Percentiles rank a stretch among this genome's conserved stretches.
phyloP scores from a whole-genome alignment of 1,140 invertebrate species.

The Drosophila nikananu region DNA sequence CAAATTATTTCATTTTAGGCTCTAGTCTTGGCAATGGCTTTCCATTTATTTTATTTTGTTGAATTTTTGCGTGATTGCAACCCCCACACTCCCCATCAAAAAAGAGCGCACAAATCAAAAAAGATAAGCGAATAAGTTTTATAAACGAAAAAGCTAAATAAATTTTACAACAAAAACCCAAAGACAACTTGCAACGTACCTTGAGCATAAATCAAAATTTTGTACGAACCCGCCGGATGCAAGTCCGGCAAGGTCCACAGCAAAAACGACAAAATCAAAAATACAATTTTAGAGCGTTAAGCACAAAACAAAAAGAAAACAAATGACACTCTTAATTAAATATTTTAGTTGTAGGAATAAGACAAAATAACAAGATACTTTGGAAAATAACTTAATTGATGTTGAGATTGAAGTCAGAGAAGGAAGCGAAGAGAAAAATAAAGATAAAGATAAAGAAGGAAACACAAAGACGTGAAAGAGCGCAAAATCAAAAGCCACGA shows the following conservation, averaged over 20 bases:
- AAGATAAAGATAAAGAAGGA: constrained; percentile 32
- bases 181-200: constrained; percentile 74
- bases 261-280: constrained; percentile 46
- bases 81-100: constrained; percentile 17
- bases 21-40: constrained; percentile 31
- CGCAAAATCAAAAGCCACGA: constrained; percentile 60
- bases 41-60: constrained; percentile 44
- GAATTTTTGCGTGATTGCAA: constrained; percentile 29
- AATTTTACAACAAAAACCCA: constrained; percentile 65
- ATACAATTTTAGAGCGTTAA: constrained; percentile 73
- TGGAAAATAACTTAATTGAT: constrained; percentile 61
- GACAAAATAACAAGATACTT: constrained; percentile 58
- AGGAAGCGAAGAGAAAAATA: constrained; percentile 16
- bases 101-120: constrained; percentile 76
- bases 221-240: constrained; percentile 47
- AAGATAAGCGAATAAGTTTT: constrained; percentile 62
- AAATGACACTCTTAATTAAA: constrained; percentile 56
- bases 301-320: constrained; percentile 41
- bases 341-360: constrained; percentile 62
- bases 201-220: constrained; percentile 85
- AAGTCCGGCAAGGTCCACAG: constrained; percentile 29
- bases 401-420: constrained; percentile 32
- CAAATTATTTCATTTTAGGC: constrained; percentile 38
- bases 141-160: constrained; percentile 55
- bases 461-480: constrained; percentile 53